Evolutionary conservation across 2,113 vertebrate species (phyloP).

Genomic region (Thymallus thymallus): DNA sequence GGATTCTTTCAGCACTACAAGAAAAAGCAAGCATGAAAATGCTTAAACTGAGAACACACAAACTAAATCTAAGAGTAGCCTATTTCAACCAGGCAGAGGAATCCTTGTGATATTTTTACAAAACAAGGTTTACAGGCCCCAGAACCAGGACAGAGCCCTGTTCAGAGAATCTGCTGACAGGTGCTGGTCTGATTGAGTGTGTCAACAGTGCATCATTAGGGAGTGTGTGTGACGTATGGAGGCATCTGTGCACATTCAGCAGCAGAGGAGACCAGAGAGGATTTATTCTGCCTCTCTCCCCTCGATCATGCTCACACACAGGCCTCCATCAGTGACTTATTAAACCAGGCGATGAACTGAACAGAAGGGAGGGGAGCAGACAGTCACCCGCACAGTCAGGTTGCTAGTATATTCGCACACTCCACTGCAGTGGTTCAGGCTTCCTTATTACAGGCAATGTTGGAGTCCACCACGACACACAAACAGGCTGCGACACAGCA

Average conservation of each 20-base stretch:
- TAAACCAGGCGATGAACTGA: slow-evolving; percentile 41
- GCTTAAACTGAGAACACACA: not conserved
- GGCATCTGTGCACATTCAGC: slow-evolving; percentile 52
- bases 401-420: not conserved
- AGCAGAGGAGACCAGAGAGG: slow-evolving; percentile 30
- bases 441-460: not conserved
- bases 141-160: not conserved
- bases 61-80: not conserved
- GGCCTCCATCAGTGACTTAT: slow-evolving; percentile 46
- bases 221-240: slow-evolving; percentile 31
- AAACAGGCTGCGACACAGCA: not conserved
- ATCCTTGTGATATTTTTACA: not conserved
- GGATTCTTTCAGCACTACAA: too few species aligned
- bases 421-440: not conserved
- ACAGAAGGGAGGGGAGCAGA: not conserved
- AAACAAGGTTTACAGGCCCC: not conserved
- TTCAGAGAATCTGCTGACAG: slow-evolving; percentile 22
- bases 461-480: not conserved
- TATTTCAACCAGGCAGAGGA: not conserved
- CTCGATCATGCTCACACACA: not conserved
- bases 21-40: not conserved
- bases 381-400: slow-evolving; percentile 19
- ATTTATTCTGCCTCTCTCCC: slow-evolving; percentile 17
- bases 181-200: slow-evolving; percentile 40
- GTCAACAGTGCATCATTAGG: slow-evolving; percentile 42